Percentiles rank a stretch among this genome's conserved stretches.
Evolutionary conservation across 2,888 invertebrate genomes (phyloP).

Genomic region (Lasioglossum calceatum): DNA sequence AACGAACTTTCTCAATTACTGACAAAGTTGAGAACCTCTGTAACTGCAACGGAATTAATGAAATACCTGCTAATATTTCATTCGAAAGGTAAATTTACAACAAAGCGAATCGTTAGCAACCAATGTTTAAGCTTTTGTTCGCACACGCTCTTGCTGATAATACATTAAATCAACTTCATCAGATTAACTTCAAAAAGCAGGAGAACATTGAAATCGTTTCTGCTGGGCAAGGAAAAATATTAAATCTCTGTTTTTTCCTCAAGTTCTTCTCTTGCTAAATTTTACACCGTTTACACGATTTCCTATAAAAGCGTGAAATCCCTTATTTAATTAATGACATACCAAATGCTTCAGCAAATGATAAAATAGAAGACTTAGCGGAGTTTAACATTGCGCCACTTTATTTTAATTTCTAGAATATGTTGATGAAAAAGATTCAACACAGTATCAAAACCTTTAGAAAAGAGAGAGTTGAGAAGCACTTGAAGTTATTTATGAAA

Average conservation of each 20-base stretch:
- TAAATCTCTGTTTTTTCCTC: not conserved
- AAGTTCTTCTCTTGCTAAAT: not conserved
- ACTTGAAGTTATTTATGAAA: not conserved
- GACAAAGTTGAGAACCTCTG: not conserved
- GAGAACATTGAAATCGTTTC: not conserved
- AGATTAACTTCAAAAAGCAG: not conserved
- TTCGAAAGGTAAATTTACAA: not conserved
- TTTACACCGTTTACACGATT: not conserved
- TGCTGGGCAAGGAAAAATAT: not conserved
- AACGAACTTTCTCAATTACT: not conserved
- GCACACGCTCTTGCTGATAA: not conserved
- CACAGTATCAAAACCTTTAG: not conserved
- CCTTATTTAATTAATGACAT: not conserved
- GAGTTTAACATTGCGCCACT: not conserved
- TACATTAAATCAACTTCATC: not conserved
- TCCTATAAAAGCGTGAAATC: not conserved
- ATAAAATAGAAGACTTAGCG: not conserved
- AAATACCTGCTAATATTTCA: conserved; percentile 1
- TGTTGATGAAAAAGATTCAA: not conserved
- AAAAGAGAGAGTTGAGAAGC: not conserved
- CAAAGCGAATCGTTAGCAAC: not conserved
- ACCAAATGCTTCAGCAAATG: not conserved
- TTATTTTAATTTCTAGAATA: not conserved
- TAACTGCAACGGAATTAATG: not conserved
- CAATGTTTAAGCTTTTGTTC: not conserved